Evolutionary conservation across 1,140 invertebrate genomes (phyloP), one percentile per base, ranked within the genome.

Genomic region (Polyergus mexicanus): DNA sequence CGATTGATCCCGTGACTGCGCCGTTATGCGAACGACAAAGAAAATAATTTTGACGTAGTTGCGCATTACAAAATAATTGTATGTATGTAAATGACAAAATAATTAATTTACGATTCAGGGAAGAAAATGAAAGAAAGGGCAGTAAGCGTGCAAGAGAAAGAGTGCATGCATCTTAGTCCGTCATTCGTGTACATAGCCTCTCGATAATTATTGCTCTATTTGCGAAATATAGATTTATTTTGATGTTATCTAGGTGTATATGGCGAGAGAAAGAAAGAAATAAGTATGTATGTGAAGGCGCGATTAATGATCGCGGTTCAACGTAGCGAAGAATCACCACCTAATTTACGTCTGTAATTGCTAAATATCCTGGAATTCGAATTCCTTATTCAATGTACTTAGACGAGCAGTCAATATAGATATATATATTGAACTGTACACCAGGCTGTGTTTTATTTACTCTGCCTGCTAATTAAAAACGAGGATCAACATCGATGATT

Each of bases 201-300:
- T 86, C 85, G 85, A 90, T 90, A 92, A 91, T 88, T 93, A 91
- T 90, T 91, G 90, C 89, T 51, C 47, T 92, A 93, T 90, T 77
- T 77, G 77, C 81, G 69, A 88, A 91, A 93, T 93, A 95, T 94
- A 95, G 94, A 95, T 95, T 95, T 95, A 95, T 95, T 95, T 94
- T 94, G 92, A 94, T 94, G 94, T 95, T 95, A 94, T 95, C 94
- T 95, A 95, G 94, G 92, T 95, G 92, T 95, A 95, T 94, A 93
- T 90, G 90, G 88, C 71, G 86, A 91, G 44, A 56, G 56, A 41
- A n/a, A 1, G 63, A 66, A 13, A 7, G 3, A 25, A 28, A n/a
- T 78, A 62, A 28, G 58, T 62, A 10, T 44, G 35, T 25, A 28
- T 74, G 47, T 58, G 72, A 5, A 28, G 51, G 62, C 25, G 28